Conservation (phyloP, 2,888 invertebrate genomes). For the Cyclophora punctaria region DNA sequence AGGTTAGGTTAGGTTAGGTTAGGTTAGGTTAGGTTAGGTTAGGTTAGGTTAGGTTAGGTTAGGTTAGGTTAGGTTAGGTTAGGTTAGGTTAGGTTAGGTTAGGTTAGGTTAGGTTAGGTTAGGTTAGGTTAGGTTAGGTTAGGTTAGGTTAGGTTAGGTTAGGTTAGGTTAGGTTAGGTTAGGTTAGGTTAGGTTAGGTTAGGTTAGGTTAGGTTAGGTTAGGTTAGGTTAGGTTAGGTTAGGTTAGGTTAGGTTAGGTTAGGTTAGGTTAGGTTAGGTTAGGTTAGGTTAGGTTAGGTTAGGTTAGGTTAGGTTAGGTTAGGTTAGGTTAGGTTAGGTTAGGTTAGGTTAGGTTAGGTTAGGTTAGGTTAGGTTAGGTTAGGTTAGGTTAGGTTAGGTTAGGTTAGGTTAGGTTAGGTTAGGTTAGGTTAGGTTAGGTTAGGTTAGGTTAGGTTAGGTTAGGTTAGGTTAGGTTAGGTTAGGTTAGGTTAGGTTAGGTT, state of each 20-base stretch:
- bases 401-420: too few relatives aligned
- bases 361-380: too few relatives aligned
- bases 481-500: too few relatives aligned
- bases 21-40: conserved; percentile 11
- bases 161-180: conserved; percentile 18
- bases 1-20: conserved; percentile 11
- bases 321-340: too few relatives aligned
- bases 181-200: conserved; percentile 24
- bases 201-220: conserved; percentile 13
- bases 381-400: too few relatives aligned
- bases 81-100: conserved; percentile 14
- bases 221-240: conserved; percentile 13
- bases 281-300: conserved; percentile 4
- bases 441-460: too few relatives aligned
- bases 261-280: conserved; percentile 6
- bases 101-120: conserved; percentile 17
- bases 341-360: too few relatives aligned
- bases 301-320: too few relatives aligned
- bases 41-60: conserved; percentile 8
- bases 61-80: conserved; percentile 8
- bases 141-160: conserved; percentile 15
- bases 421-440: too few relatives aligned
- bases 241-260: conserved; percentile 11
- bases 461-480: too few relatives aligned
- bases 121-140: conserved; percentile 15